Conservation (phyloP, 1,140 invertebrate species). For the Cylas formicarius region DNA sequence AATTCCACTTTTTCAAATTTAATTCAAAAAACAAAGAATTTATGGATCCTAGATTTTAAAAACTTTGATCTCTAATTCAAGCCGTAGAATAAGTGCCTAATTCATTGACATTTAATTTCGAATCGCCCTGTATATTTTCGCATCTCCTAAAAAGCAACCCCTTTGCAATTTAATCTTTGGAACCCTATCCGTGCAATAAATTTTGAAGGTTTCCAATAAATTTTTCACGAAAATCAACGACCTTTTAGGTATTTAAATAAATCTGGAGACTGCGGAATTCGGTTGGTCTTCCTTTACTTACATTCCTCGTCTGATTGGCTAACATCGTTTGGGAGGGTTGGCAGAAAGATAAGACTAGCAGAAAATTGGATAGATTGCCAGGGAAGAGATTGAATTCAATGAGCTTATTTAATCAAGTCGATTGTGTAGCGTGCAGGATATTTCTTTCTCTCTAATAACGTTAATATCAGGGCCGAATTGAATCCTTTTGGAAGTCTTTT, state of each 20-base stretch:
- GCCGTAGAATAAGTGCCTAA: too few species aligned
- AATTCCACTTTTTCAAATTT: too few species aligned
- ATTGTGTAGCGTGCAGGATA: conserved; percentile 28
- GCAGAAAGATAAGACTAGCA: conserved; percentile 33
- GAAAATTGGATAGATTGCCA: conserved; percentile 38
- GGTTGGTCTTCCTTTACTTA: conserved; percentile 28
- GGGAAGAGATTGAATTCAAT: conserved; percentile 36
- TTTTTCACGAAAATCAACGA: background rate
- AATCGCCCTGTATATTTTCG: too few species aligned
- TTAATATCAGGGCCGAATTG: too few species aligned
- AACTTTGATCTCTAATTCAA: too few species aligned
- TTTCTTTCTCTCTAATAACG: conserved; percentile 10
- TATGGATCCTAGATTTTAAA: too few species aligned
- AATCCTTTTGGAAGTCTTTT: too few species aligned
- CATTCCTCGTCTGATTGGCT: conserved; percentile 29
- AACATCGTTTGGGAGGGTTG: conserved; percentile 35
- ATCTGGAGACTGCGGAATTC: background rate
- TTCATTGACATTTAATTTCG: too few species aligned
- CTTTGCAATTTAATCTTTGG: too few species aligned
- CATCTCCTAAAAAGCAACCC: too few species aligned
- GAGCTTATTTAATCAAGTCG: conserved; percentile 38
- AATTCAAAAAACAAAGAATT: too few species aligned
- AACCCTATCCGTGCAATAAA: background rate
- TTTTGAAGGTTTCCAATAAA: conserved; percentile 1
- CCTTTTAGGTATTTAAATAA: conserved; percentile 7